Evolutionary conservation across 2,888 invertebrate genomes (phyloP).

Genomic region (Drosophila merina): DNA sequence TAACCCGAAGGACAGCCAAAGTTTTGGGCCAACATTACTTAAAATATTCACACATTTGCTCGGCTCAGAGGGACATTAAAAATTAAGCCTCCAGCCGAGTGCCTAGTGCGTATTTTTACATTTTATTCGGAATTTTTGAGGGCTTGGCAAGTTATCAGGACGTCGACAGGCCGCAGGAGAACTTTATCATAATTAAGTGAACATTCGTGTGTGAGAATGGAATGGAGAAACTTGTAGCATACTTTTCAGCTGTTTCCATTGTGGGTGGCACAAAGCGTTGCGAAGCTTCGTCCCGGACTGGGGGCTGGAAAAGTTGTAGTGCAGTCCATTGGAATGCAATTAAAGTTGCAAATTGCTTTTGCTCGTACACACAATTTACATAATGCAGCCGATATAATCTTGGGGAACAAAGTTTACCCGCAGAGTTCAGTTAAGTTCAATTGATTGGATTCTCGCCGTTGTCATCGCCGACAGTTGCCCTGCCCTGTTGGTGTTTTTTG

Average conservation of each 20-base stretch:
- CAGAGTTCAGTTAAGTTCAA: slow-evolving; percentile 31
- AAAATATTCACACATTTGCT: slow-evolving; percentile 36
- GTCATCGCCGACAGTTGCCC: slow-evolving; percentile 9
- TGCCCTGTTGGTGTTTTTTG: slow-evolving; percentile 9
- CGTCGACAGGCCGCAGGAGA: slow-evolving; percentile 10
- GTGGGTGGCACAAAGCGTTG: not conserved
- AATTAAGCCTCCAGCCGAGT: slow-evolving; percentile 47
- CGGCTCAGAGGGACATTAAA: slow-evolving; percentile 27
- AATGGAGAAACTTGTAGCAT: slow-evolving; percentile 15
- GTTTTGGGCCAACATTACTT: slow-evolving; percentile 18
- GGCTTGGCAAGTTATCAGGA: slow-evolving; percentile 7
- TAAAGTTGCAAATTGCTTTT: slow-evolving; percentile 69
- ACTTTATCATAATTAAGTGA: slow-evolving; percentile 36
- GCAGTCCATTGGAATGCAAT: slow-evolving; percentile 61
- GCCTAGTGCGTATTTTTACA: slow-evolving; percentile 4
- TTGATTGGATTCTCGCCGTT: slow-evolving; percentile 39
- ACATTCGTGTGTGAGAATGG: slow-evolving; percentile 8
- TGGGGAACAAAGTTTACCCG: slow-evolving; percentile 30
- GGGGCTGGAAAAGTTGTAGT: slow-evolving; percentile 23
- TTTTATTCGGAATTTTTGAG: slow-evolving; percentile 19
- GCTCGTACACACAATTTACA: slow-evolving; percentile 51
- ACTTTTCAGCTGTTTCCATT: slow-evolving; percentile 25
- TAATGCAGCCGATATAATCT: slow-evolving; percentile 56
- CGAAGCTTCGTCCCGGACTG: no score
- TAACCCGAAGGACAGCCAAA: not conserved